These are phyloP conservation scores for Thymelicus sylvestris DNA, from an alignment of 2,888 invertebrate genomes.

Conservation along the genomic window DNA sequence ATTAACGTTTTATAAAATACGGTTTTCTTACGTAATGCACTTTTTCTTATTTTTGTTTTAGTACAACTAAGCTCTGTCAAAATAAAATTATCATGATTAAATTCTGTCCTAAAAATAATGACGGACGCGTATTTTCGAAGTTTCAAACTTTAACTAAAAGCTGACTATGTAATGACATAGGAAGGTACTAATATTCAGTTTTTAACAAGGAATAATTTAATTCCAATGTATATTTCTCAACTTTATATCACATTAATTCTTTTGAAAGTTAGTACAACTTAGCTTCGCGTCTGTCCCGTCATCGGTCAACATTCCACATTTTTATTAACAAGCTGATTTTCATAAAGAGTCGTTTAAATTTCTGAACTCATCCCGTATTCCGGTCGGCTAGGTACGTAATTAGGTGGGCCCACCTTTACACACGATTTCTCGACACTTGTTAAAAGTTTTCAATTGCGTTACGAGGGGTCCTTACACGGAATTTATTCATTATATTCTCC, in stretches of 20 bases:
- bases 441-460: conserved; percentile 85
- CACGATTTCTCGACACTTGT: conserved; percentile 84
- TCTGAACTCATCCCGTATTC: conserved; percentile 78
- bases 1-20: too few species aligned
- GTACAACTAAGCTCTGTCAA: too few species aligned
- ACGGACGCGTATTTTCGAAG: too few species aligned
- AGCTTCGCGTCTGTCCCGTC: conserved; percentile 5
- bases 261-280: conserved; percentile 22
- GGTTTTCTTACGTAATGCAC: too few species aligned
- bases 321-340: conserved; percentile 74
- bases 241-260: conserved; percentile 31
- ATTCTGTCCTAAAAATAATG: too few species aligned
- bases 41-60: too few species aligned
- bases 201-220: conserved; percentile 18
- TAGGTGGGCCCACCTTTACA: conserved; percentile 81
- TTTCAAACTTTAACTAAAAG: too few species aligned
- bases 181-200: neutral
- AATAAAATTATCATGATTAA: too few species aligned
- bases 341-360: conserved; percentile 74
- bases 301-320: conserved; percentile 62
- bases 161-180: too few species aligned
- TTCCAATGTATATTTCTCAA: conserved; percentile 25
- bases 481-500: conserved; percentile 82
- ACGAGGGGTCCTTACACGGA: conserved; percentile 76
- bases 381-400: conserved; percentile 69